Conservation (phyloP, 2,888 invertebrate species). For the Hetaerina titia region DNA sequence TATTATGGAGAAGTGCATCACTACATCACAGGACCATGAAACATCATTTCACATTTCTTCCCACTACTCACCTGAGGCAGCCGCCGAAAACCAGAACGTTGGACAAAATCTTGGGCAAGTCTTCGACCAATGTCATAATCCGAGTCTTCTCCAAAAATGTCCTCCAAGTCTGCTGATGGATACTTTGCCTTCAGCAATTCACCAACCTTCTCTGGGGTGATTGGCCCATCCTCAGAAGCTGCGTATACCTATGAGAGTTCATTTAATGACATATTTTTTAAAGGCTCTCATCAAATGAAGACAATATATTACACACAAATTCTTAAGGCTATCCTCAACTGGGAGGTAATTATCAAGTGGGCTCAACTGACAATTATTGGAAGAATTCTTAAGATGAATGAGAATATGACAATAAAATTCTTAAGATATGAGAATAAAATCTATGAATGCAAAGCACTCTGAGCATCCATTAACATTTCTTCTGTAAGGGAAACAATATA, state of each 20-base stretch:
- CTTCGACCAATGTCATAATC: constrained; percentile 92
- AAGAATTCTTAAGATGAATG: too few relatives aligned
- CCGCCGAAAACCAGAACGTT: constrained; percentile 85
- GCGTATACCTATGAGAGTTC: constrained; percentile 79
- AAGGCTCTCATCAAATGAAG: background rate
- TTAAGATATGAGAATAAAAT: too few relatives aligned
- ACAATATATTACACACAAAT: too few relatives aligned
- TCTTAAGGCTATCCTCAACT: too few relatives aligned
- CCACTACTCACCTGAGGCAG: constrained; percentile 81
- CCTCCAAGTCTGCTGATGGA: constrained; percentile 82
- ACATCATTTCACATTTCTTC: background rate
- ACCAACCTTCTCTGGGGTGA: constrained; percentile 85
- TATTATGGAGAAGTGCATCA: too few relatives aligned
- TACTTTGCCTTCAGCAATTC: constrained; percentile 83
- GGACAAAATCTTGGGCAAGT: constrained; percentile 88
- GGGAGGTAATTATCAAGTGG: too few relatives aligned
- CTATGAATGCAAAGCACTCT: too few relatives aligned
- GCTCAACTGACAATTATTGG: too few relatives aligned
- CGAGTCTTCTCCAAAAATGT: constrained; percentile 91
- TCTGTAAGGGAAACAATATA: too few relatives aligned
- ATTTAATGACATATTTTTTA: background rate
- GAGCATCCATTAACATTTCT: too few relatives aligned
- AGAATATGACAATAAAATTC: too few relatives aligned
- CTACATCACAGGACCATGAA: background rate
- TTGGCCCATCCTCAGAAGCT: constrained; percentile 76